Conservation (phyloP, 2,113 vertebrate genomes). For the Channa argus region DNA sequence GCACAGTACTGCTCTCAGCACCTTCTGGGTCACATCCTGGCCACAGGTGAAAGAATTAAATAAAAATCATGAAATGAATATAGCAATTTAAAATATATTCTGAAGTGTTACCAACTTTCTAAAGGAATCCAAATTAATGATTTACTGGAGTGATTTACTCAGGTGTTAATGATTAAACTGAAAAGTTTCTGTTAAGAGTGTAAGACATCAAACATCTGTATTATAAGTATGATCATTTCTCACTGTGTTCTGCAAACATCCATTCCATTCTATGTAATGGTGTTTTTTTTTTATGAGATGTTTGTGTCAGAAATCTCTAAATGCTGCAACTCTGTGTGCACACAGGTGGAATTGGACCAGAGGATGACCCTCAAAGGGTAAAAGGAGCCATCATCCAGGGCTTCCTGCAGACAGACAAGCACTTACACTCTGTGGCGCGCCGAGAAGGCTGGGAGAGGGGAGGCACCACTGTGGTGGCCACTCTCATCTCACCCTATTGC, state of each 20-base stretch:
- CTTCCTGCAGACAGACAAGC: conserved; percentile 84
- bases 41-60: conserved; percentile 73
- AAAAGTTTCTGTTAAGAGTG: not conserved
- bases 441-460: conserved; percentile 83
- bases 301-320: not conserved
- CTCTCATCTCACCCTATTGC: conserved; percentile 83
- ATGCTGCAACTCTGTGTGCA: conserved; percentile 13
- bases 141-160: not conserved
- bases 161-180: not conserved
- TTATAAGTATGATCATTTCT: not conserved
- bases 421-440: conserved; percentile 79
- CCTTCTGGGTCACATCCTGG: conserved; percentile 82
- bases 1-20: conserved; percentile 84
- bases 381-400: conserved; percentile 77
- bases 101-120: no score
- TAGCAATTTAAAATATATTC: not conserved
- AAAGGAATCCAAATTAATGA: not conserved
- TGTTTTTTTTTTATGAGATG: not conserved
- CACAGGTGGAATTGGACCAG: conserved; percentile 77
- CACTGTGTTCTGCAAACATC: not conserved
- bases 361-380: conserved; percentile 78
- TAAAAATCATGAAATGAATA: not conserved
- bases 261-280: not conserved
- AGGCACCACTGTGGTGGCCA: conserved; percentile 82
- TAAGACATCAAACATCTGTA: not conserved